Evolutionary conservation across 2,888 invertebrate genomes (phyloP).

Genomic region (Gasteruption jaculator): DNA sequence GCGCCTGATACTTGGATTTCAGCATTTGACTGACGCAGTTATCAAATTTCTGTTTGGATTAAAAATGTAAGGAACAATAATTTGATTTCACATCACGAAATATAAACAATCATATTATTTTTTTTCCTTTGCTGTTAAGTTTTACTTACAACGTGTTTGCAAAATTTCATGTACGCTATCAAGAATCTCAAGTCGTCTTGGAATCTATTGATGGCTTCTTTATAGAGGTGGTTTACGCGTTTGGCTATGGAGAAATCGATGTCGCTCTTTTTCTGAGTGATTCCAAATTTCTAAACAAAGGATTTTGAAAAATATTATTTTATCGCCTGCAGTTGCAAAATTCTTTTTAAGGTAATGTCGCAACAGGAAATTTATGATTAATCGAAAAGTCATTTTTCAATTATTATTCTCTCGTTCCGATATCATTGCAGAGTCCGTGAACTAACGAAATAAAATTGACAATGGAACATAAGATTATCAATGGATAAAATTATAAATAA

Average conservation of each 20-base stretch:
- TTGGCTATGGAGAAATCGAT: constrained; percentile 67
- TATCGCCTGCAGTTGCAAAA: no score
- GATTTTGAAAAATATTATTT: no score
- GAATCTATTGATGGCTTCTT: constrained; percentile 65
- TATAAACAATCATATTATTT: neutral
- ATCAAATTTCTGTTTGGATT: constrained; percentile 38
- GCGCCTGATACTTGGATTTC: constrained; percentile 57
- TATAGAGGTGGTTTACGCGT: constrained; percentile 70
- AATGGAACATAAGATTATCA: no score
- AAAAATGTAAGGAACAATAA: constrained; percentile 12
- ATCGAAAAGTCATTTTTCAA: no score
- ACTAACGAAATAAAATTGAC: no score
- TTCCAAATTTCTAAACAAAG: constrained; percentile 50
- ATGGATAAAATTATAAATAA: neutral
- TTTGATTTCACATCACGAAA: constrained; percentile 8
- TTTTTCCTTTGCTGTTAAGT: neutral
- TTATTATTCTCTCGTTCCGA: no score
- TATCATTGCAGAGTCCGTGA: no score
- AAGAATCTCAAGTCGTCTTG: constrained; percentile 71
- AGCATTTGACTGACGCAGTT: constrained; percentile 45
- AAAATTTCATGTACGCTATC: constrained; percentile 76
- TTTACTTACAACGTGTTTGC: constrained; percentile 60
- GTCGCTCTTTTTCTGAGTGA: constrained; percentile 61
- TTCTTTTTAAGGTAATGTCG: no score
- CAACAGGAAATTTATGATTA: no score